Evolutionary conservation across 1,140 invertebrate species (phyloP).

Genomic region (Drosophila lini): DNA sequence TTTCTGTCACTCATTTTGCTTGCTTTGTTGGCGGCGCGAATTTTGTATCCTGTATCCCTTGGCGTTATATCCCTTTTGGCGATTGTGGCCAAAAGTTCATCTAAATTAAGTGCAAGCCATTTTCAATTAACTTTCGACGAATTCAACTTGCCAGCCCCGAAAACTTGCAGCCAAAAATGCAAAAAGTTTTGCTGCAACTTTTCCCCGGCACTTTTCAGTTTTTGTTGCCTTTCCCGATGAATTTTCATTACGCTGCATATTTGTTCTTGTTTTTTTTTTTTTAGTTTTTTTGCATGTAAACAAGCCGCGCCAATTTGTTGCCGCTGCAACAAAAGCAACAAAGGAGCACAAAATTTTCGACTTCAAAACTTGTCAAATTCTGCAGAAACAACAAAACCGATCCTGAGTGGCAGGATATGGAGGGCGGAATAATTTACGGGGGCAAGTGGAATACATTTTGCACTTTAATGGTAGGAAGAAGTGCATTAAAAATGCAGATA

Average conservation of each 20-base stretch:
- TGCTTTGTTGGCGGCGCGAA: conserved; percentile 10
- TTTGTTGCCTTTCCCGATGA: conserved; percentile 61
- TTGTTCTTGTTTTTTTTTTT: conserved; percentile 39
- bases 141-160: conserved; percentile 38
- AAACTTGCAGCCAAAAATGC: conserved; percentile 71
- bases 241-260: conserved; percentile 80
- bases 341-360: conserved; percentile 33
- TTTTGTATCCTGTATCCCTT: conserved; percentile 21
- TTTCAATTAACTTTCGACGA: conserved; percentile 76
- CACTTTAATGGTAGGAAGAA: conserved; percentile 66
- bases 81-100: conserved; percentile 67
- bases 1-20: conserved; percentile 40
- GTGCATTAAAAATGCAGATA: conserved; percentile 81
- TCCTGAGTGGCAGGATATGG: conserved; percentile 43
- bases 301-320: conserved; percentile 75
- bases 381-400: conserved; percentile 42
- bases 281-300: conserved; percentile 60
- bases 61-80: conserved; percentile 25
- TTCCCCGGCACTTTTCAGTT: conserved; percentile 26
- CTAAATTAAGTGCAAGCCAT: conserved; percentile 74
- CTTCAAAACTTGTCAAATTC: conserved; percentile 57
- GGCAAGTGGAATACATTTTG: conserved; percentile 63
- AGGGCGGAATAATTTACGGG: conserved; percentile 59
- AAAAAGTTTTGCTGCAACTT: conserved; percentile 62
- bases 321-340: conserved; percentile 33